Conservation (phyloP, 2,888 invertebrate species). For the Drosophila multiciliata region DNA sequence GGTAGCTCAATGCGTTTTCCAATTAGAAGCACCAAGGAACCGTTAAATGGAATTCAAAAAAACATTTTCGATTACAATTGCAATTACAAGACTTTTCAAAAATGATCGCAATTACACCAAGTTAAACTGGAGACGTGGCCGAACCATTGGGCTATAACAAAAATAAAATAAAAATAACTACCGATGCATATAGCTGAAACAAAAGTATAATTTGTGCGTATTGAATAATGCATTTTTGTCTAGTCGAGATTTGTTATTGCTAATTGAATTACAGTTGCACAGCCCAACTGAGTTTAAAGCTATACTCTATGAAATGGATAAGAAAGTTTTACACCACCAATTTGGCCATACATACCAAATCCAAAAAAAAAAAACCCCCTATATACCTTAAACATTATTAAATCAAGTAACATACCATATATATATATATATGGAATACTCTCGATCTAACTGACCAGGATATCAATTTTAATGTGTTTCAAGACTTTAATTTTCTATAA, state of each 20-base stretch:
- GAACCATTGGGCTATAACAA: slow-evolving; percentile 10
- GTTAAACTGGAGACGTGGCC: slow-evolving; percentile 27
- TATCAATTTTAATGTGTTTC: too few species aligned
- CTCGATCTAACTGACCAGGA: too few species aligned
- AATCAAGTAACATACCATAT: too few species aligned
- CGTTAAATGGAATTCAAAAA: slow-evolving; percentile 49
- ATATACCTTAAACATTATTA: background rate
- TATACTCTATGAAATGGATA: background rate
- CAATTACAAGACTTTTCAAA: slow-evolving; percentile 47
- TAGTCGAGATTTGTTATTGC: slow-evolving; percentile 55
- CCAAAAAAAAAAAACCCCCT: background rate
- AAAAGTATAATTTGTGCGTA: slow-evolving; percentile 32
- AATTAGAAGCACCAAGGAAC: slow-evolving; percentile 57
- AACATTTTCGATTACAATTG: slow-evolving; percentile 41
- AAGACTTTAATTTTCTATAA: too few species aligned
- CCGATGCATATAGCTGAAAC: slow-evolving; percentile 60
- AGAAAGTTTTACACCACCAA: background rate
- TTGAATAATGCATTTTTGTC: slow-evolving; percentile 70
- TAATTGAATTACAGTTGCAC: slow-evolving; percentile 54
- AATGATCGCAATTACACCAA: slow-evolving; percentile 55
- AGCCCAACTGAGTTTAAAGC: background rate
- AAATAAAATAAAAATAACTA: slow-evolving; percentile 39
- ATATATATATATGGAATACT: too few species aligned
- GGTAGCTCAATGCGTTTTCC: slow-evolving; percentile 26
- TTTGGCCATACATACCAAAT: background rate